A percentile compares a stretch with the other conserved stretches of the same genome.
Conservation (phyloP, 37 sponge, comb jelly and placozoan species). For the Corticium candelabrum region DNA sequence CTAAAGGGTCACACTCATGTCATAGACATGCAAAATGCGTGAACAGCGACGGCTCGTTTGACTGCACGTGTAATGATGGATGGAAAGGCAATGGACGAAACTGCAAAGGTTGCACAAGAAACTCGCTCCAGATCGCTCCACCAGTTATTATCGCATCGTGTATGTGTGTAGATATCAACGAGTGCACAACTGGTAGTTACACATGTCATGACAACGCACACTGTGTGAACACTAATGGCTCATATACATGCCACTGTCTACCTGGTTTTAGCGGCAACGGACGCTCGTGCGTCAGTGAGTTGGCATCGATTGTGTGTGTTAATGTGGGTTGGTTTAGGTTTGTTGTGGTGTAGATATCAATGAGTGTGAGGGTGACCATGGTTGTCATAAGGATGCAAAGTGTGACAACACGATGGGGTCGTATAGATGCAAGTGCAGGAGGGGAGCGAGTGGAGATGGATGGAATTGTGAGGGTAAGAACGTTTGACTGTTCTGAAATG, state of each 20-base stretch:
- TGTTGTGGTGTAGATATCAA: neutral
- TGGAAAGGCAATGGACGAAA: neutral
- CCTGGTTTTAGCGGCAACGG: neutral
- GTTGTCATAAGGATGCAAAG: neutral
- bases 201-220: neutral
- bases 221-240: neutral
- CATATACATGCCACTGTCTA: neutral
- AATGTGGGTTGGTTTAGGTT: no score
- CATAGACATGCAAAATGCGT: neutral
- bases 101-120: neutral
- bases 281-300: neutral
- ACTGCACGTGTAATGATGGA: neutral
- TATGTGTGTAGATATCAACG: neutral
- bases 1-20: neutral
- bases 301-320: no score
- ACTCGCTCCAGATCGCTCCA: neutral
- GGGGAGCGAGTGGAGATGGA: neutral
- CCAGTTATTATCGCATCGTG: neutral
- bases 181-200: neutral
- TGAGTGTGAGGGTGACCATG: neutral
- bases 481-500: no score
- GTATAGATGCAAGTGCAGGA: neutral
- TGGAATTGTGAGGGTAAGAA: neutral
- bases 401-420: neutral
- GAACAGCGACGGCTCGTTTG: neutral